These are phyloP conservation scores for Philaethria dido DNA, from an alignment of 2,888 invertebrate species.

Conservation along the genomic window DNA sequence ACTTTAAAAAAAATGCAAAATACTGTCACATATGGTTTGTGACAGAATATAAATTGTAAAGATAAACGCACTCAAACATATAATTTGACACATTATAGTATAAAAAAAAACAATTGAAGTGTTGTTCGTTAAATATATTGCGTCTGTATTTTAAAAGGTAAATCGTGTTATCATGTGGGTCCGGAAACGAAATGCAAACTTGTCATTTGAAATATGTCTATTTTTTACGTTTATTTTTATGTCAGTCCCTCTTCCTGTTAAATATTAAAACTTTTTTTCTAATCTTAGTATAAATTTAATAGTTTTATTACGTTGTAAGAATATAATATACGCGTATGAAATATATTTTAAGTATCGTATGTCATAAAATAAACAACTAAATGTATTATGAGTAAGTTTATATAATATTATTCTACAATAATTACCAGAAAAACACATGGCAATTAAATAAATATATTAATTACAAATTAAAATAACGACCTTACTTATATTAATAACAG, in stretches of 20 bases:
- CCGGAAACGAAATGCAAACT: conserved; percentile 47
- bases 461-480: background rate
- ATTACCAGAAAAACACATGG: background rate
- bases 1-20: too few species aligned
- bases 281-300: background rate
- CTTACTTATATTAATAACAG: too few species aligned
- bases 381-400: background rate
- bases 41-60: too few species aligned
- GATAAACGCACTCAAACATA: too few species aligned
- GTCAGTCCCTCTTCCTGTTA: conserved; percentile 12
- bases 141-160: conserved; percentile 25
- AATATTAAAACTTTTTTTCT: background rate
- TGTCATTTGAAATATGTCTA: conserved; percentile 25
- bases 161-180: conserved; percentile 49
- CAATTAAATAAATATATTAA: background rate
- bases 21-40: too few species aligned
- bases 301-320: too few species aligned
- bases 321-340: too few species aligned
- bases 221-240: conserved; percentile 15
- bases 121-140: background rate
- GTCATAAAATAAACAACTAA: too few species aligned
- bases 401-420: background rate
- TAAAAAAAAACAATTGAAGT: background rate
- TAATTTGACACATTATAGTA: background rate
- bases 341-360: too few species aligned